These are phyloP conservation scores for Patella vulgata DNA, from an alignment of 1,140 invertebrate genomes.

Conservation along the genomic window DNA sequence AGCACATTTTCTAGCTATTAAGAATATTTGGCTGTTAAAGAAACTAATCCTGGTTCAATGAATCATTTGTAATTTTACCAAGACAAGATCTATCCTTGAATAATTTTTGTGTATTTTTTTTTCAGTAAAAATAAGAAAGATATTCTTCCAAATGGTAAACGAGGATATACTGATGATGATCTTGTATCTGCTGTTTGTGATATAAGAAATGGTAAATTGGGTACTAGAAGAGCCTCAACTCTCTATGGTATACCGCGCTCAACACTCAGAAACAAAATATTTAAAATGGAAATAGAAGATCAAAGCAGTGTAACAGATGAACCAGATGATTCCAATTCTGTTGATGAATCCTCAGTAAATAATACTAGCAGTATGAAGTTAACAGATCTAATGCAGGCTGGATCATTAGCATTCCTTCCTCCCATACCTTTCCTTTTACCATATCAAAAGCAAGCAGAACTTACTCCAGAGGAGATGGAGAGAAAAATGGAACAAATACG, in stretches of 20 bases:
- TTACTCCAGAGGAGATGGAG: conserved; percentile 30
- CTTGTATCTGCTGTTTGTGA: conserved; percentile 88
- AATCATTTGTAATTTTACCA: too few species aligned
- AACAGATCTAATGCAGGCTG: conserved; percentile 44
- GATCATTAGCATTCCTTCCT: conserved; percentile 32
- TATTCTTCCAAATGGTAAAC: conserved; percentile 47
- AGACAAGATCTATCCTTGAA: too few species aligned
- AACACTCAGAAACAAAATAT: conserved; percentile 92
- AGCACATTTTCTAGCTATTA: too few species aligned
- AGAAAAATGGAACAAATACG: conserved; percentile 41
- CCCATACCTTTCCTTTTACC: conserved; percentile 35
- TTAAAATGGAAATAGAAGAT: conserved; percentile 52
- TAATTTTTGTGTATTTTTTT: conserved; percentile 17
- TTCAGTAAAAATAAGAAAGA: conserved; percentile 44
- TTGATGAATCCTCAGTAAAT: conserved; percentile 20
- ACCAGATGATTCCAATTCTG: conserved; percentile 29
- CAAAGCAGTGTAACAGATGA: conserved; percentile 9
- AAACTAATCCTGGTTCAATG: too few species aligned
- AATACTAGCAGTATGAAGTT: conserved; percentile 34
- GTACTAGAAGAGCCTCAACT: conserved; percentile 89
- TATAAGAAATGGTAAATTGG: conserved; percentile 90
- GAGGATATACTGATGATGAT: conserved; percentile 91
- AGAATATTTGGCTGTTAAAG: too few species aligned
- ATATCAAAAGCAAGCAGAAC: conserved; percentile 2
- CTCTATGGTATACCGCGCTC: conserved; percentile 96